Evolutionary conservation across 2,888 invertebrate genomes (phyloP).

Genomic region (Dryobota labecula): DNA sequence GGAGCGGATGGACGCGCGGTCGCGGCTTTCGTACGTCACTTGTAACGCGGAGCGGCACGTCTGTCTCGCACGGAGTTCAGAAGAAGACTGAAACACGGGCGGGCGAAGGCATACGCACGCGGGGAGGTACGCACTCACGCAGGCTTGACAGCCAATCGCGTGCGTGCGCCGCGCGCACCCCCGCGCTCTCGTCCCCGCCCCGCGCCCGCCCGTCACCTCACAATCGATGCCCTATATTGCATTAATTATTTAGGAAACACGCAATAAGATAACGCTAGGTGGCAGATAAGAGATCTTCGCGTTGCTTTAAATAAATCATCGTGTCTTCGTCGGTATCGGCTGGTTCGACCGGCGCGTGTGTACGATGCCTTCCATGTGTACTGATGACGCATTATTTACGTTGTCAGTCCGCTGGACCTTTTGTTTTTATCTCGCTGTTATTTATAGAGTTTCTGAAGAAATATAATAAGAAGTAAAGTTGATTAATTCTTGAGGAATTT

Average conservation of each 20-base stretch:
- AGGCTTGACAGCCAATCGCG: constrained; percentile 88
- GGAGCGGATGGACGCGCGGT: constrained; percentile 76
- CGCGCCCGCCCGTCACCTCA: constrained; percentile 88
- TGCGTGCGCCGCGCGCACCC: constrained; percentile 90
- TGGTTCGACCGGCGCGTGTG: constrained; percentile 66
- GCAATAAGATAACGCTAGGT: constrained; percentile 91
- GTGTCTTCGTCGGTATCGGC: constrained; percentile 70
- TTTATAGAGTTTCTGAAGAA: constrained; percentile 72
- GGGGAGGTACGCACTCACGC: constrained; percentile 90
- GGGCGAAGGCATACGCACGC: constrained; percentile 86
- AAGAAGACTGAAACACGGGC: constrained; percentile 84
- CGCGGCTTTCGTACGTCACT: constrained; percentile 80
- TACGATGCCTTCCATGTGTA: constrained; percentile 65
- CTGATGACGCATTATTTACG: constrained; percentile 82
- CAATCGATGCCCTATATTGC: constrained; percentile 91
- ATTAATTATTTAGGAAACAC: constrained; percentile 91
- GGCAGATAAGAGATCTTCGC: constrained; percentile 88
- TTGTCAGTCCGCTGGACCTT: constrained; percentile 73
- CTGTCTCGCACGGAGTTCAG: constrained; percentile 78
- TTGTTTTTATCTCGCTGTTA: constrained; percentile 73
- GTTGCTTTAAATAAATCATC: constrained; percentile 88
- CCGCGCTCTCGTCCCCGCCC: constrained; percentile 83
- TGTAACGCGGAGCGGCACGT: constrained; percentile 76
- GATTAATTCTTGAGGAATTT: constrained; percentile 69
- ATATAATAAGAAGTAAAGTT: constrained; percentile 68